Base-by-base conservation (phyloP, 2,888 invertebrate species). In the Rambutsinella grinnellia region DNA sequence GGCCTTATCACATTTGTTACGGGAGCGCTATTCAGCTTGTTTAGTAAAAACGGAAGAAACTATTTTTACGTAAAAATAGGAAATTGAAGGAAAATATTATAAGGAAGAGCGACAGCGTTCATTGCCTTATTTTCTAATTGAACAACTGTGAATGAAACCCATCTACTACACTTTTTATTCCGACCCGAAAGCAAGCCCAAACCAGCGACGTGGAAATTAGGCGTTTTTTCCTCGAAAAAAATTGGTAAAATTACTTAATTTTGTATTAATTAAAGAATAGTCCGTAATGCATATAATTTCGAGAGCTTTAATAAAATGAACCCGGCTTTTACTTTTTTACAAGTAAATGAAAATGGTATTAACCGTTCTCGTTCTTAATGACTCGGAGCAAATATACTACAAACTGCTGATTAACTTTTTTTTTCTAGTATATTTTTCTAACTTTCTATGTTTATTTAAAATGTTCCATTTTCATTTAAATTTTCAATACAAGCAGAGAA, bases 321-420 rank as follows among this genome's bases (percentile, higher is more conserved):
- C n/a, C n/a, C n/a, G n/a, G n/a, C n/a, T n/a, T n/a, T n/a, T 36
- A 13, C 6, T 36, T 36, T 13, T 5, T 36, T 36, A 36, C 5
- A 36, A 36, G 13, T 46, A 57, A 70, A 62, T 70, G 70, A 70
- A 65, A 69, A 70, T 63, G 70, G 63, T 57, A 71, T 71, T 71
- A 71, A 71, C 71, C 71, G 62, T 71, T 71, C 57, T 71, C 65
- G 58, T 65, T 65, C 36, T 62, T 72, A 72, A 72, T 72, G 72
- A 72, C 72, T 65, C 65, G 72, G 53, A 72, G 72, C 72, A 72
- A 65, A 60, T 58, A 72, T 72, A 72, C 58, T 56, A 53, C 58
- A 72, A 72, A 72, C 65, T 72, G 72, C 72, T 72, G 72, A 72
- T 72, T 72, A 72, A 72, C 65, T 72, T 72, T 72, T n/a, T 71